Base-by-base conservation (phyloP, 2,888 invertebrate genomes). In the Leptothorax acervorum region DNA sequence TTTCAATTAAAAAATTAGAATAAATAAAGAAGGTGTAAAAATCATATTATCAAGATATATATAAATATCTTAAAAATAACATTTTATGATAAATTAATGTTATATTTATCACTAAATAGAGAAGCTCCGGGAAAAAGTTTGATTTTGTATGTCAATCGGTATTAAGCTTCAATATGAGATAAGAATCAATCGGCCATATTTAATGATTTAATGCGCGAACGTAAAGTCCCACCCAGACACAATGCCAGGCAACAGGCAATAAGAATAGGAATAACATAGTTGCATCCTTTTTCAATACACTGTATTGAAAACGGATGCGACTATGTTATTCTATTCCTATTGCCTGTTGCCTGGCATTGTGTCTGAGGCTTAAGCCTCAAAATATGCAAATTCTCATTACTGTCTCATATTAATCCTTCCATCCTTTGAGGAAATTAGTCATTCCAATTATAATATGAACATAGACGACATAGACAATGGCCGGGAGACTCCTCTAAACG, bases 351-450 rank as follows among this genome's bases (percentile, higher is more conserved):
- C 23, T 23, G 23, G 23, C 23, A 23, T 23, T 23, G 23, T 0
- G 23, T 23, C 23, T 23, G 23, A 23, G 23, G 23, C 23, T 23
- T 23, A 23, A 23, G 23, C 6, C 23, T 35, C 12, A 53, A 42
- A 55, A 53, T 23, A n/a, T 42, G 39, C 28, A 9, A 11, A 53
- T 42, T 11, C 23, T 48, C 55, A 23, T 71, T 71, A 57, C 12
- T 23, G 45, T 45, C 45, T 57, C 0, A 8, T 70, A 35, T 45
- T 60, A 23, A 4, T 35, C 57, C 15, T n/a, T 31, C 35, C 18
- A 15, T 57, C 45, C 45, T 28, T 71, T 23, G 18, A 73, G 5
- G 23, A 81, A 73, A 81, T 81, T 73, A 60, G 79, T 60, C 73
- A 73, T 53, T 53, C 3, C 12, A 35, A 73, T 60, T 35, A 35